Evolutionary conservation across 2,888 invertebrate genomes (phyloP).

Genomic region (Lypha dubia): DNA sequence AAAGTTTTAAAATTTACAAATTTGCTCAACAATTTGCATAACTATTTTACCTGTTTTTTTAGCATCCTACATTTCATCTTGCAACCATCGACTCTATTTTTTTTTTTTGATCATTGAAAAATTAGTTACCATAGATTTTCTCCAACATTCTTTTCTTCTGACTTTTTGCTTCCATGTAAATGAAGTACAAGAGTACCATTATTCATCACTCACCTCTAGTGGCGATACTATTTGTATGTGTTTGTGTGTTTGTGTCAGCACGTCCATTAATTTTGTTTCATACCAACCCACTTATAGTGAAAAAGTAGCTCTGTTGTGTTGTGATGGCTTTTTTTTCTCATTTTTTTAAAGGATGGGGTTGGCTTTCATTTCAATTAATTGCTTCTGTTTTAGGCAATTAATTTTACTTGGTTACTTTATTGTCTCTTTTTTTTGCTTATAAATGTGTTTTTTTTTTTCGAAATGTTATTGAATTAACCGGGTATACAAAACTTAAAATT

Average conservation of each 20-base stretch:
- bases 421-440: background rate
- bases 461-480: constrained; percentile 1
- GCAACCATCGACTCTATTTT: background rate
- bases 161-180: constrained; percentile 21
- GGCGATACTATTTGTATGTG: constrained; percentile 47
- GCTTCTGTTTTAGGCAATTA: constrained; percentile 73
- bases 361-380: constrained; percentile 72
- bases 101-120: background rate
- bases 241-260: too few relatives aligned
- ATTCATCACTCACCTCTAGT: constrained; percentile 58
- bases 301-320: background rate
- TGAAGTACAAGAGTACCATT: constrained; percentile 40
- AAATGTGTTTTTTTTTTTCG: constrained; percentile 13
- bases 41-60: background rate
- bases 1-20: too few relatives aligned
- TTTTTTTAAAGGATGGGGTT: constrained; percentile 35
- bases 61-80: too few relatives aligned
- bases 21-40: background rate
- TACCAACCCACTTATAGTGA: background rate
- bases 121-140: background rate
- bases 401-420: constrained; percentile 59
- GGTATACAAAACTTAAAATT: constrained; percentile 8
- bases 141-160: background rate
- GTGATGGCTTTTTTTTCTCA: constrained; percentile 26
- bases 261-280: constrained; percentile 45